Evolutionary conservation across 2,888 invertebrate species (phyloP).

Genomic region (Rotaria socialis): DNA sequence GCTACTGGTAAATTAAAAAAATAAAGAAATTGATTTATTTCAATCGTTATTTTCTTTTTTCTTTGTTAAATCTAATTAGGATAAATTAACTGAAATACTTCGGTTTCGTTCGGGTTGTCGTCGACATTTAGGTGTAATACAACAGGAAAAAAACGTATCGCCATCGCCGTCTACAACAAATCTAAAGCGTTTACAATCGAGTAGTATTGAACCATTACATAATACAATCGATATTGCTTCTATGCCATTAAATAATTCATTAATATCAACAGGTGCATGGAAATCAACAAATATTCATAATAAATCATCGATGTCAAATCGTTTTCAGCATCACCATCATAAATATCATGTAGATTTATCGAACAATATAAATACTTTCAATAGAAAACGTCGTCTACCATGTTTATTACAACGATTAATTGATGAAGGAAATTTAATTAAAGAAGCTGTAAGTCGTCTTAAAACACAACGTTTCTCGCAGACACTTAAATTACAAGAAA

Average conservation of each 20-base stretch:
- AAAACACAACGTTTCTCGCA: conserved; percentile 20
- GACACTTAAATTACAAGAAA: background rate
- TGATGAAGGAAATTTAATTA: conserved; percentile 18
- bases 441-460: conserved; percentile 8
- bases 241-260: background rate
- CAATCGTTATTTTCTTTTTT: too few species aligned
- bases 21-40: too few species aligned
- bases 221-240: too few species aligned
- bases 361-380: background rate
- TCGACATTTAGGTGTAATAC: background rate
- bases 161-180: background rate
- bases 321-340: background rate
- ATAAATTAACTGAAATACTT: conserved; percentile 34
- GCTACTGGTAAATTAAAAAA: background rate
- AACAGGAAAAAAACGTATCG: background rate
- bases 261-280: background rate
- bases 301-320: background rate
- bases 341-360: background rate
- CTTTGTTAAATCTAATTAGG: background rate
- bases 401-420: conserved; percentile 33
- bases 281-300: background rate
- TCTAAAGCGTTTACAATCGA: conserved; percentile 10
- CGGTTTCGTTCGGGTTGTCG: conserved; percentile 12
- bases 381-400: conserved; percentile 17
- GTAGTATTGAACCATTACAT: conserved; percentile 1